Evolutionary conservation across 2,888 invertebrate species (phyloP).

Genomic region (Folsomia manolachei): DNA sequence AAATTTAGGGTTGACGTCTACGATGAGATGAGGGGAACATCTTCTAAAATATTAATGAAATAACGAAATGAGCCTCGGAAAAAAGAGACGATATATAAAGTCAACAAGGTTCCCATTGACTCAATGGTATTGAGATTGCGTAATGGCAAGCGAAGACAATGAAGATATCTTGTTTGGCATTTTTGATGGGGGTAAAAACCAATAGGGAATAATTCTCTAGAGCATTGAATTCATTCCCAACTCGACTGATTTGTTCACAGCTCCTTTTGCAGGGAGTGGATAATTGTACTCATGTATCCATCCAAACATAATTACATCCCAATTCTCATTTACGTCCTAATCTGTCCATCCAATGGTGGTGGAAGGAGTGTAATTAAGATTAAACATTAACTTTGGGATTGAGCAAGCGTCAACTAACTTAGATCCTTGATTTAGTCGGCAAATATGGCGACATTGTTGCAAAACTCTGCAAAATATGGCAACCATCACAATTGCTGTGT

Average conservation of each 20-base stretch:
- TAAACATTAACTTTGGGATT: background rate
- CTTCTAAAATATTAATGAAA: constrained; percentile 1
- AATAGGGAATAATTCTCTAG: too few species aligned
- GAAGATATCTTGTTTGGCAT: too few species aligned
- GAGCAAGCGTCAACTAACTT: background rate
- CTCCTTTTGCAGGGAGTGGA: background rate
- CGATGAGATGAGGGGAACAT: background rate
- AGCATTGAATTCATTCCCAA: too few species aligned
- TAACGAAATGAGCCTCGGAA: too few species aligned
- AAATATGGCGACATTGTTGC: background rate
- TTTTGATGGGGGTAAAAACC: too few species aligned
- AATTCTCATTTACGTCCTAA: background rate
- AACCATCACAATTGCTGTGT: background rate
- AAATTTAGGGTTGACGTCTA: constrained; percentile 2
- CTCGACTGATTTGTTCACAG: background rate
- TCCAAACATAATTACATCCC: background rate
- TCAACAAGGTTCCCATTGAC: too few species aligned
- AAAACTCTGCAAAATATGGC: background rate
- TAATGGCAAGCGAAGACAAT: too few species aligned
- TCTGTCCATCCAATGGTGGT: background rate
- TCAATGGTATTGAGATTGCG: too few species aligned
- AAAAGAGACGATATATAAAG: too few species aligned
- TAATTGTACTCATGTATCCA: background rate
- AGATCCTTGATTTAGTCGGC: background rate
- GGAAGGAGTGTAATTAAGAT: background rate